A percentile compares a stretch with the other conserved stretches of the same genome.
Evolutionary conservation across 2,113 vertebrate genomes (phyloP).

Genomic region (Chlamydotis undulata): DNA sequence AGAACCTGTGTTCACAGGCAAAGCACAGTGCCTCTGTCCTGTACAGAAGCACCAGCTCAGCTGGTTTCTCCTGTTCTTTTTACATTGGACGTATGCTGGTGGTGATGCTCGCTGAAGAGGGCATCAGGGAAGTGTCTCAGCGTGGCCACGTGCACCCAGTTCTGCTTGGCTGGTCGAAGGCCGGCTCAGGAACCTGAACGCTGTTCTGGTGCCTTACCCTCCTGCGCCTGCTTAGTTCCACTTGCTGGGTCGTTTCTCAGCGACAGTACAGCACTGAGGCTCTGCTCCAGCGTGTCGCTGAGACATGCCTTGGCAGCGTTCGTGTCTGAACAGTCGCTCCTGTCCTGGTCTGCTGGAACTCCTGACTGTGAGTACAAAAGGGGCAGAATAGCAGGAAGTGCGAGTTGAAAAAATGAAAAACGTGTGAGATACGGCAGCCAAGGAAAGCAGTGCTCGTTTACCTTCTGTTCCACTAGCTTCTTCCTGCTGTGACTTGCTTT

Average conservation of each 20-base stretch:
- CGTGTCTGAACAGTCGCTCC: background rate
- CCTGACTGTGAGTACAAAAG: background rate
- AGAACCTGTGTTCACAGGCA: background rate
- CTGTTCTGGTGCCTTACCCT: background rate
- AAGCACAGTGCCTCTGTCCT: background rate
- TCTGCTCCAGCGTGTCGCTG: background rate
- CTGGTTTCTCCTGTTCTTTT: background rate
- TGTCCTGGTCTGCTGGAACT: background rate
- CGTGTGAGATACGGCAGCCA: background rate
- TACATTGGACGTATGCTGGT: fast-evolving
- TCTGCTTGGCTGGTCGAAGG: background rate
- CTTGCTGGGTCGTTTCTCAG: background rate
- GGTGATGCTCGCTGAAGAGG: background rate
- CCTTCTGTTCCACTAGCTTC: conserved; percentile 15
- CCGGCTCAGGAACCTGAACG: fast-evolving
- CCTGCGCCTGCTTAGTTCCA: background rate
- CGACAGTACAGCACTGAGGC: background rate
- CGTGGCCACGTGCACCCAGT: background rate
- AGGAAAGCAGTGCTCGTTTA: background rate
- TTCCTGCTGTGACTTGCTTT: background rate
- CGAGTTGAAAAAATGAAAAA: background rate
- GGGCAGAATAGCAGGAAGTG: background rate
- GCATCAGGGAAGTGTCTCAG: background rate
- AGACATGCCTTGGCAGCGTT: background rate
- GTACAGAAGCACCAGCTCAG: background rate